A percentile compares a stretch with the other conserved stretches of the same genome.
Conservation (phyloP, 2,888 invertebrate genomes). For the Nemotelus pantherinus region DNA sequence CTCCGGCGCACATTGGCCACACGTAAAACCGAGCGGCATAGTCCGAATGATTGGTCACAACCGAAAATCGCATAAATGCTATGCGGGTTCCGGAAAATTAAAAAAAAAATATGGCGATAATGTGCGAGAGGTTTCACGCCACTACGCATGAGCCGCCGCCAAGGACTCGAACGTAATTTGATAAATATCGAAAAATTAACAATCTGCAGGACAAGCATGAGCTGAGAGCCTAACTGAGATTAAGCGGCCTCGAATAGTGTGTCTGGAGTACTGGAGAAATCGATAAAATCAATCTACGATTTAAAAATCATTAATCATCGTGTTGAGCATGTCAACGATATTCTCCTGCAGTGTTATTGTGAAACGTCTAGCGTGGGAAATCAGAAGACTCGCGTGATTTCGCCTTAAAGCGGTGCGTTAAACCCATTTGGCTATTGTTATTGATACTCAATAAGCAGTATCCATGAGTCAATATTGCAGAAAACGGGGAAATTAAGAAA, state of each 20-base stretch:
- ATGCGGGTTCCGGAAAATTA: slow-evolving; percentile 30
- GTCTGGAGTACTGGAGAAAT: neutral
- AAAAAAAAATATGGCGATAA: neutral
- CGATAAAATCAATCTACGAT: slow-evolving; percentile 13
- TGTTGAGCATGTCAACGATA: neutral
- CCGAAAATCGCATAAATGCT: slow-evolving; percentile 27
- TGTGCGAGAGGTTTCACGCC: too few species aligned
- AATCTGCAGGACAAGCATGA: slow-evolving; percentile 5
- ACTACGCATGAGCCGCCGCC: neutral
- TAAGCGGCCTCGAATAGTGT: slow-evolving; percentile 14
- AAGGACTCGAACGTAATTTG: slow-evolving; percentile 22
- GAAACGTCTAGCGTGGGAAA: neutral
- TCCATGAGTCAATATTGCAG: too few species aligned
- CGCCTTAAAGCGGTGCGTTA: too few species aligned
- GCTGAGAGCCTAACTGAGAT: slow-evolving; percentile 22
- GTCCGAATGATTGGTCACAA: slow-evolving; percentile 35
- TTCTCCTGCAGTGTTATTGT: neutral
- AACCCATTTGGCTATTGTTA: too few species aligned
- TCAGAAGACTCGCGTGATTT: neutral
- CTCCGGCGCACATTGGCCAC: slow-evolving; percentile 31
- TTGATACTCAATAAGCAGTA: too few species aligned
- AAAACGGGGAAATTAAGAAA: too few species aligned
- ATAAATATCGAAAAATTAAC: neutral
- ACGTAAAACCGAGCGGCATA: neutral
- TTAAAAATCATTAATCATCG: slow-evolving; percentile 40